Percentiles rank a stretch among this genome's conserved stretches.
These are phyloP conservation scores for Brachypalpus laphriformis DNA, from an alignment of 2,888 invertebrate genomes.

Conservation along the genomic window DNA sequence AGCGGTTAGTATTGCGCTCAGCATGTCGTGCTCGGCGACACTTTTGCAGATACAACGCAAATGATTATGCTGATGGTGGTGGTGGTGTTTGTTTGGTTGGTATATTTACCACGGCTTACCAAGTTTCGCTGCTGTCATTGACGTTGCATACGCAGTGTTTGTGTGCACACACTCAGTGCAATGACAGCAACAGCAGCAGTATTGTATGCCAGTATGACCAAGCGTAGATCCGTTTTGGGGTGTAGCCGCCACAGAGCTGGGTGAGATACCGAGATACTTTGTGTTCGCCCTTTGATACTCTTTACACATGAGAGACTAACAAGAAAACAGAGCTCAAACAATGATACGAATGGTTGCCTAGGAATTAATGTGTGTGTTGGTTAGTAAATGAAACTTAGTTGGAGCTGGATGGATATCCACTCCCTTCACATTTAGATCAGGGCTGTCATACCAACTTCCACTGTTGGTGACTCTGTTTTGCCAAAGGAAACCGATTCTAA, in stretches of 20 bases:
- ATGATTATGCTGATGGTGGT: conserved; percentile 15
- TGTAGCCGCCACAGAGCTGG: conserved; percentile 30
- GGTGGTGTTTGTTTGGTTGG: neutral
- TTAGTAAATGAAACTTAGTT: conserved; percentile 4
- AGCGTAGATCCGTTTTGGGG: conserved; percentile 70
- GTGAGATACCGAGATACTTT: conserved; percentile 41
- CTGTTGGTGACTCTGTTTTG: too few relatives aligned
- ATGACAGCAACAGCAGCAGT: conserved; percentile 30
- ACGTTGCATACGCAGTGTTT: conserved; percentile 7
- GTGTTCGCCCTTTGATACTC: conserved; percentile 38
- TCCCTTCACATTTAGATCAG: conserved; percentile 33
- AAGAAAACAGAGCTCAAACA: conserved; percentile 39
- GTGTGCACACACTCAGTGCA: conserved; percentile 52
- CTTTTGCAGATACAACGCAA: conserved; percentile 21
- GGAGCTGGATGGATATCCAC: conserved; percentile 5
- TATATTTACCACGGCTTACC: neutral
- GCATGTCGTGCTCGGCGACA: conserved; percentile 41
- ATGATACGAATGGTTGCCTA: conserved; percentile 12
- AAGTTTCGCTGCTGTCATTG: conserved; percentile 14
- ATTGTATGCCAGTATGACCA: conserved; percentile 59
- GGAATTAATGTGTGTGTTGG: neutral
- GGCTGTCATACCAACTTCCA: conserved; percentile 16
- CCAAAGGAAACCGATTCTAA: too few relatives aligned
- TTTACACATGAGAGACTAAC: conserved; percentile 58
- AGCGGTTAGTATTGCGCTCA: conserved; percentile 14